Conservation (phyloP, 2,113 vertebrate species). For the Stercorarius parasiticus region DNA sequence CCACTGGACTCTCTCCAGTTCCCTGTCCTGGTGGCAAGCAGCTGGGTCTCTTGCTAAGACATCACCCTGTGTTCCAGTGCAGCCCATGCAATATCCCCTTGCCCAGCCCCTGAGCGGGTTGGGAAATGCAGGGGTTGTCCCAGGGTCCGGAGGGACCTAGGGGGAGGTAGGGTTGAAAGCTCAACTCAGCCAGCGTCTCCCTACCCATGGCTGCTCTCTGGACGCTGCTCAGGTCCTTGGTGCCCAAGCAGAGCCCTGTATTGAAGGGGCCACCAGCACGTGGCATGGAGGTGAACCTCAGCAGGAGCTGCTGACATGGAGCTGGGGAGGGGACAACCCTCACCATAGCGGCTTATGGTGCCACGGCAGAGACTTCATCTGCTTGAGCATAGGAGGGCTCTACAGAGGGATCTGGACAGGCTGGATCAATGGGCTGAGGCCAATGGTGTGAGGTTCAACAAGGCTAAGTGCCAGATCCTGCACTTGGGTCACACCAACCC, state of each 20-base stretch:
- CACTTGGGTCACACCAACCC: too few relatives aligned
- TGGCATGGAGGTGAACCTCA: background rate
- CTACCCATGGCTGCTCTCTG: background rate
- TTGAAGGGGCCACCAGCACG: background rate
- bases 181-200: background rate
- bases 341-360: rapidly evolving
- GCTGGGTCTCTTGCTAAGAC: background rate
- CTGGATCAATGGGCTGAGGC: too few relatives aligned
- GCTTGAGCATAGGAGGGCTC: too few relatives aligned
- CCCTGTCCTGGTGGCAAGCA: background rate
- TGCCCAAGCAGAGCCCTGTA: background rate
- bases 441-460: too few relatives aligned
- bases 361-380: background rate
- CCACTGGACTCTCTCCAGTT: too few relatives aligned
- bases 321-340: background rate
- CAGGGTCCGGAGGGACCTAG: background rate
- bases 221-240: background rate
- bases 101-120: background rate
- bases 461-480: too few relatives aligned
- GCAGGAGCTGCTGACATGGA: background rate
- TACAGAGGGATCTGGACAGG: too few relatives aligned
- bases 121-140: background rate
- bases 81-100: background rate
- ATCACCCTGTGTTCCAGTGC: background rate
- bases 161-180: background rate